Conservation (phyloP, 2,797 vertebrate genomes). For the Oreochromis mossambicus region DNA sequence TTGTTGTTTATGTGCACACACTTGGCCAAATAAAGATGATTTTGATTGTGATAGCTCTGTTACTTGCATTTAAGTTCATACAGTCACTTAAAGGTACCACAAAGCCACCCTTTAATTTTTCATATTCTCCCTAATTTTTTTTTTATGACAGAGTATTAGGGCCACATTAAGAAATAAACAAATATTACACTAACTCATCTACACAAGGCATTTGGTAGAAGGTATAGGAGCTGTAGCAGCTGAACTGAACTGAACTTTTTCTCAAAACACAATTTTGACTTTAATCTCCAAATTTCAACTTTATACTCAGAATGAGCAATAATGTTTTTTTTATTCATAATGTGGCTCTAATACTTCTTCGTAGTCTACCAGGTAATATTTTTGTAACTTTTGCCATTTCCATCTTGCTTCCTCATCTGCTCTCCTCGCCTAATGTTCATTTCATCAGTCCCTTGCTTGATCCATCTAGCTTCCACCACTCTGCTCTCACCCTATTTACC, state of each 20-base stretch:
- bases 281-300: background rate
- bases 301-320: background rate
- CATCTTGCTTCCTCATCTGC: background rate
- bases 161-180: background rate
- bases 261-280: background rate
- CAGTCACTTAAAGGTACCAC: background rate
- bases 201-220: background rate
- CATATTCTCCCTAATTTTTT: background rate
- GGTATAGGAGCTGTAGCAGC: background rate
- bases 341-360: background rate
- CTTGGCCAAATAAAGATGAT: background rate
- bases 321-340: background rate
- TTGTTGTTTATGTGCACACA: background rate
- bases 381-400: background rate
- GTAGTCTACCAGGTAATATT: background rate
- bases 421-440: background rate
- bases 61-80: background rate
- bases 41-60: background rate
- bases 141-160: background rate
- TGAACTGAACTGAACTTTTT: background rate
- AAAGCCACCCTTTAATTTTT: background rate
- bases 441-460: background rate
- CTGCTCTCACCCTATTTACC: constrained; percentile 23
- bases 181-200: background rate
- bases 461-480: constrained; percentile 12